A percentile compares a stretch with the other conserved stretches of the same genome.
Conservation (phyloP, 2,113 vertebrate genomes). For the Ageneiosus marmoratus region DNA sequence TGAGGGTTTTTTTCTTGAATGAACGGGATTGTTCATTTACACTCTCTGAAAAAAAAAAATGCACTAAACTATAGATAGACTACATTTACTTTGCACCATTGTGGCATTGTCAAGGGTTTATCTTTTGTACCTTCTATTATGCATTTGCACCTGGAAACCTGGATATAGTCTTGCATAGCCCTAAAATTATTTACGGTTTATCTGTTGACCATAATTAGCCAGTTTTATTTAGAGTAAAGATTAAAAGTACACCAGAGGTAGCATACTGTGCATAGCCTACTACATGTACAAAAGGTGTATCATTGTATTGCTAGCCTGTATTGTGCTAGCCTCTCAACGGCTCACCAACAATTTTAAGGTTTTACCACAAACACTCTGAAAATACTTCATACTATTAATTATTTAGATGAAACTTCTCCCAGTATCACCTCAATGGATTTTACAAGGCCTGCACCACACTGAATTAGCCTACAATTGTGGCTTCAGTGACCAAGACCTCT, state of each 20-base stretch:
- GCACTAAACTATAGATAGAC: not conserved
- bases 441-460: not conserved
- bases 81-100: not conserved
- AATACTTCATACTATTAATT: not conserved
- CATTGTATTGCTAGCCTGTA: not conserved
- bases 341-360: not conserved
- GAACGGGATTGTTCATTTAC: not conserved
- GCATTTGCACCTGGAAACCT: not conserved
- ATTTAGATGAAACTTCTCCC: constrained; percentile 7
- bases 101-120: not conserved
- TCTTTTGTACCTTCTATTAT: not conserved
- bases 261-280: not conserved
- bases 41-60: not conserved
- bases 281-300: not conserved
- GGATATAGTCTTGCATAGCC: too few species aligned
- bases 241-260: not conserved
- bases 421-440: not conserved
- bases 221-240: not conserved
- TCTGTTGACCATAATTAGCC: not conserved
- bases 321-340: not conserved
- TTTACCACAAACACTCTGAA: constrained; percentile 4
- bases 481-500: not conserved
- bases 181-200: not conserved
- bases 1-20: not conserved
- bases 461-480: constrained; percentile 20